A percentile compares a stretch with the other conserved stretches of the same genome.
These are phyloP conservation scores for Alethe castanea DNA, from an alignment of 2,113 vertebrate genomes.

Conservation along the genomic window DNA sequence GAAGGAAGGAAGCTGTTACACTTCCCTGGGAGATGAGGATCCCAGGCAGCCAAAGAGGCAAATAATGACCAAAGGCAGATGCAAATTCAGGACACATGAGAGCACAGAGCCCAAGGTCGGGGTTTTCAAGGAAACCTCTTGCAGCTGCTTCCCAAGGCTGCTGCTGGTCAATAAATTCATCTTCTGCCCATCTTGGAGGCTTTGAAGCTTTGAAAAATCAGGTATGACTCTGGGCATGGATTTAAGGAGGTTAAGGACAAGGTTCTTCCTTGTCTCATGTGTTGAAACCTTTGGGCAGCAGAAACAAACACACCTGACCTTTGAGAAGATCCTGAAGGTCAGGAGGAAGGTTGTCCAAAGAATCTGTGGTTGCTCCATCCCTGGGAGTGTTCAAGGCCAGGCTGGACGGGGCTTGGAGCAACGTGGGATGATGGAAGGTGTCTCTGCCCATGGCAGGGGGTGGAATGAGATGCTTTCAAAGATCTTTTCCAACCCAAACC, in stretches of 20 bases:
- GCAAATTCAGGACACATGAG: rapidly evolving
- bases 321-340: background rate
- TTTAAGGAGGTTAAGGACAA: background rate
- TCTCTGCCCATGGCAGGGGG: background rate
- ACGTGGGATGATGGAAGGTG: background rate
- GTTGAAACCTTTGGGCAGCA: background rate
- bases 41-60: background rate
- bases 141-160: background rate
- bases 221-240: background rate
- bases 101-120: rapidly evolving
- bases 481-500: background rate
- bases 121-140: background rate
- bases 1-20: background rate
- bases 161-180: background rate
- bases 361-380: background rate
- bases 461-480: background rate
- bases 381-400: background rate
- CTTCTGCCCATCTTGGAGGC: background rate
- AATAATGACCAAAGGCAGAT: background rate
- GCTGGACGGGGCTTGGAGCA: rapidly evolving
- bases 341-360: background rate
- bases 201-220: background rate
- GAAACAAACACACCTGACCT: rapidly evolving
- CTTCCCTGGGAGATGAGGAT: background rate
- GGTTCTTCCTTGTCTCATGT: rapidly evolving